Evolutionary conservation across 2,113 vertebrate genomes (phyloP).

Genomic region (Fulmarus glacialis): DNA sequence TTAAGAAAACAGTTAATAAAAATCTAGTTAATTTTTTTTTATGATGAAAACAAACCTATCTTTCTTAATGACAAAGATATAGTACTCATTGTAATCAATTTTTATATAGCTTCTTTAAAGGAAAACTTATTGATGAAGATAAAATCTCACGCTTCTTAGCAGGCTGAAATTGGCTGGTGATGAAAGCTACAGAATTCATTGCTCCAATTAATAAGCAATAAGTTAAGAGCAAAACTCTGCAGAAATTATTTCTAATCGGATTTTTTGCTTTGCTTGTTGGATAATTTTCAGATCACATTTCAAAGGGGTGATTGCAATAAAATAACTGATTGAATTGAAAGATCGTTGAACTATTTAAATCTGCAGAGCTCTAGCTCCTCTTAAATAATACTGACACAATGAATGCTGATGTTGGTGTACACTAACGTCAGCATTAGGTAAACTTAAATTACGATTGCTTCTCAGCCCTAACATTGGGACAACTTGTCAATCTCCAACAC

Average conservation of each 20-base stretch:
- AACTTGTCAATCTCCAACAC: background rate
- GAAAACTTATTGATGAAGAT: conserved; percentile 33
- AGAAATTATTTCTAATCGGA: background rate
- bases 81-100: conserved; percentile 18
- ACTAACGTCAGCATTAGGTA: background rate
- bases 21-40: background rate
- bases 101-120: conserved; percentile 23
- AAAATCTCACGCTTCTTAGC: conserved; percentile 29
- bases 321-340: background rate
- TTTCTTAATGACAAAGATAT: conserved; percentile 14
- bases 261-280: background rate
- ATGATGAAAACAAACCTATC: conserved; percentile 28
- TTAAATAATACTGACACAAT: background rate
- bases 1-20: conserved; percentile 59
- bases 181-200: conserved; percentile 17
- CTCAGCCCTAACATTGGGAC: background rate
- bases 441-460: background rate
- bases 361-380: background rate
- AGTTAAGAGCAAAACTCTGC: conserved; percentile 8
- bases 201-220: conserved; percentile 31
- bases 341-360: background rate
- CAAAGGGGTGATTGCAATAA: background rate
- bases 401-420: background rate
- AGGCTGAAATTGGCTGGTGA: background rate
- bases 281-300: conserved; percentile 11